Percentiles rank a stretch among this genome's conserved stretches.
Evolutionary conservation across 1,140 invertebrate genomes (phyloP).

Genomic region (Drosophila bifasciata): DNA sequence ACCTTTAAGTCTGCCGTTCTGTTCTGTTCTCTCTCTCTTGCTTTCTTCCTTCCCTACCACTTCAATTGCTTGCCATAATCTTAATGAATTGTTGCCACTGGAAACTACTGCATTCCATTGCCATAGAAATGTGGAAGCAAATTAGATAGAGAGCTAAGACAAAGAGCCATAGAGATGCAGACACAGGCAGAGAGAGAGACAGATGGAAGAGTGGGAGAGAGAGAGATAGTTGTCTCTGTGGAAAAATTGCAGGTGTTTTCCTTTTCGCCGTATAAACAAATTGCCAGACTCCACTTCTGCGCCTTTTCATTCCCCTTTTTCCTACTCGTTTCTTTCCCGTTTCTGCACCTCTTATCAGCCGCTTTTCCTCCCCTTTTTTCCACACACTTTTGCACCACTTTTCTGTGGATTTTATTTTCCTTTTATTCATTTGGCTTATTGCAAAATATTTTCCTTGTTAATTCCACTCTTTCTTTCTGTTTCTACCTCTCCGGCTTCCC

Average conservation of each 20-base stretch:
- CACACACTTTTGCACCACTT: constrained; percentile 13
- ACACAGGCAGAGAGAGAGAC: neutral
- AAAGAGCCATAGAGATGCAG: neutral
- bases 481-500: neutral
- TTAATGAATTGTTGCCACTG: constrained; percentile 22
- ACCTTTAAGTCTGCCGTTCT: constrained; percentile 11
- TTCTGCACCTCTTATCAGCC: constrained; percentile 41
- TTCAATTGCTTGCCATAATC: constrained; percentile 21
- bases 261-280: constrained; percentile 43
- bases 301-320: constrained; percentile 19
- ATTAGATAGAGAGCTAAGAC: constrained; percentile 9
- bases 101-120: constrained; percentile 41
- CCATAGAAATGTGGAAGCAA: constrained; percentile 9
- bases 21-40: too few relatives aligned
- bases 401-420: constrained; percentile 5
- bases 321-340: constrained; percentile 48
- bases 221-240: constrained; percentile 19
- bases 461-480: constrained; percentile 33
- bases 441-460: constrained; percentile 70
- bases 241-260: constrained; percentile 68
- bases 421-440: constrained; percentile 44
- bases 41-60: constrained; percentile 10
- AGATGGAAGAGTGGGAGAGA: neutral
- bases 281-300: constrained; percentile 22
- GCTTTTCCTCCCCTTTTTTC: constrained; percentile 22